A percentile compares a stretch with the other conserved stretches of the same genome.
phyloP scores from a whole-genome alignment of 1,140 invertebrate species.

The Nasonia longicornis region DNA sequence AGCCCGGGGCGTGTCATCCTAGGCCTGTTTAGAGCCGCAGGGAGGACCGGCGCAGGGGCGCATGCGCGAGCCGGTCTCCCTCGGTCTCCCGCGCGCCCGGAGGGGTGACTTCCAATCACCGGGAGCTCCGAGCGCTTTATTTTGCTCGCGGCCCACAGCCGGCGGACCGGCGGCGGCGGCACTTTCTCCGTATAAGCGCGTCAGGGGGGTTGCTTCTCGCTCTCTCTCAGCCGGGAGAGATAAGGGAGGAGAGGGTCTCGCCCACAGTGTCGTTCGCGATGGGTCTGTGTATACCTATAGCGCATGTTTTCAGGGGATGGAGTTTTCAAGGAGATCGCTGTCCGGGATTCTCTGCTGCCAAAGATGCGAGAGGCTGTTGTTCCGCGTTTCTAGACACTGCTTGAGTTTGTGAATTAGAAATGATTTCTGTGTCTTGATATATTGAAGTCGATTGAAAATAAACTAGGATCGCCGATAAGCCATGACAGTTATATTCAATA shows the following conservation, averaged over 20 bases:
- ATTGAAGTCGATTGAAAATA: background rate
- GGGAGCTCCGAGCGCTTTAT: slow-evolving; percentile 65
- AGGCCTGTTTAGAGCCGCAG: slow-evolving; percentile 67
- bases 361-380: too few species aligned
- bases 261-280: background rate
- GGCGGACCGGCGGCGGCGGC: slow-evolving; percentile 45
- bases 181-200: background rate
- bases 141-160: slow-evolving; percentile 58
- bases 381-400: too few species aligned
- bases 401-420: background rate
- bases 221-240: background rate
- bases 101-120: slow-evolving; percentile 69
- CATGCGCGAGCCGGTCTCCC: slow-evolving; percentile 59
- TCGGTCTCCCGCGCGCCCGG: slow-evolving; percentile 51
- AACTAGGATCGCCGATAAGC: background rate
- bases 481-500: background rate
- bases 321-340: too few species aligned
- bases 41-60: slow-evolving; percentile 62
- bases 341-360: too few species aligned
- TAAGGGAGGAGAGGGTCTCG: background rate
- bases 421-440: background rate
- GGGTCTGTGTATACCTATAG: background rate
- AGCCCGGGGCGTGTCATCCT: slow-evolving; percentile 70
- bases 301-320: too few species aligned
- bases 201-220: slow-evolving; percentile 45